Percentiles rank a stretch among this genome's conserved stretches.
phyloP scores from a whole-genome alignment of 1,140 invertebrate species.

The Leptinotarsa texana region DNA sequence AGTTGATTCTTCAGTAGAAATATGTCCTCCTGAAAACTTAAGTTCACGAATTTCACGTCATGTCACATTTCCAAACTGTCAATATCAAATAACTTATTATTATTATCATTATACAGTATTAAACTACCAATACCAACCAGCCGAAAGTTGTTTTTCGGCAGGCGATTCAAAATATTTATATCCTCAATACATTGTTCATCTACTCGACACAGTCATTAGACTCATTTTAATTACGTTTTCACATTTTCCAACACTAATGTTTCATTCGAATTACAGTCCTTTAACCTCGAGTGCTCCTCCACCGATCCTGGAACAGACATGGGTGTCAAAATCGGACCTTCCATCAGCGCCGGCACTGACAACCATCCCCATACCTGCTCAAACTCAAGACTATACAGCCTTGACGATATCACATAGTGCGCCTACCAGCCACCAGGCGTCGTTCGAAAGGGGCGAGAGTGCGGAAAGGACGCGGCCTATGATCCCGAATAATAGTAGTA shows the following conservation, averaged over 20 bases:
- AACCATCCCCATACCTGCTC: slow-evolving; percentile 39
- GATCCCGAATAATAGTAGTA: slow-evolving; percentile 6
- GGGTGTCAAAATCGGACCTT: slow-evolving; percentile 49
- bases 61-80: no score
- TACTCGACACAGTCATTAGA: no score
- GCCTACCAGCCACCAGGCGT: slow-evolving; percentile 53
- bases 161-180: not conserved
- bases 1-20: no score
- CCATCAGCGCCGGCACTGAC: slow-evolving; percentile 49
- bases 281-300: slow-evolving; percentile 61
- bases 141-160: no score
- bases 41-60: no score
- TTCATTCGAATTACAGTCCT: slow-evolving; percentile 55
- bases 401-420: slow-evolving; percentile 53
- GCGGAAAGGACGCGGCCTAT: slow-evolving; percentile 38
- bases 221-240: not conserved
- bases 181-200: not conserved
- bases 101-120: no score
- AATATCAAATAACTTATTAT: no score
- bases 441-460: slow-evolving; percentile 54
- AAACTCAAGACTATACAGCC: slow-evolving; percentile 49
- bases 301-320: slow-evolving; percentile 52
- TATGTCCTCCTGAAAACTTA: no score
- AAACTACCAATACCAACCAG: no score
- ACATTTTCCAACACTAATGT: not conserved